Percentiles rank a stretch among this genome's conserved stretches.
These are phyloP conservation scores for Poeciliopsis retropinna DNA, from an alignment of 2,113 vertebrate species.

Conservation along the genomic window DNA sequence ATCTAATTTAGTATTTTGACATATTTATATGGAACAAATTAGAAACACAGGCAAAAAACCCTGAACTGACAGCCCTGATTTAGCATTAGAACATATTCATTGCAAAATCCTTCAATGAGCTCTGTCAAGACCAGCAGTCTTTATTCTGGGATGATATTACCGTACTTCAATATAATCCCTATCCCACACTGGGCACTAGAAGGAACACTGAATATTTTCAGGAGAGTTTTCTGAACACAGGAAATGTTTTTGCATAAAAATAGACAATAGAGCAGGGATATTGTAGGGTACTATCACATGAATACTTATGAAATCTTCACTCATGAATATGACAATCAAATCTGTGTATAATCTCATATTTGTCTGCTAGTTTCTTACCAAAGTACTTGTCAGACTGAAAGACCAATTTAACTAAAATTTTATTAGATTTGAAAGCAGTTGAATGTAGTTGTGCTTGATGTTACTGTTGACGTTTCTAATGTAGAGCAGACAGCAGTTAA, in stretches of 20 bases:
- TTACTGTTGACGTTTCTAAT: neutral
- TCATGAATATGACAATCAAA: neutral
- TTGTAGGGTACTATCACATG: neutral
- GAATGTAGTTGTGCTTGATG: neutral
- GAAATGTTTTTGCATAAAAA: neutral
- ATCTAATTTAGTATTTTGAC: neutral
- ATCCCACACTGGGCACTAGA: neutral
- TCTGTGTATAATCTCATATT: neutral
- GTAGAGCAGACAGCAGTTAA: neutral
- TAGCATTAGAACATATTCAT: neutral
- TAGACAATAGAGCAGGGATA: neutral
- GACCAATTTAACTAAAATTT: neutral
- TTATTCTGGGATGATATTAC: too few relatives aligned
- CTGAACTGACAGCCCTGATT: neutral
- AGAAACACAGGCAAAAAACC: neutral
- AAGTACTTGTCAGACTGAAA: neutral
- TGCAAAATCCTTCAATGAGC: neutral
- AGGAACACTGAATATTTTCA: neutral
- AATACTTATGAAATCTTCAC: neutral
- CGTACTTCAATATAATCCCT: neutral
- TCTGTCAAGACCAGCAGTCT: too few relatives aligned
- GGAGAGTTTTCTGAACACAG: neutral
- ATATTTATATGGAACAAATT: neutral
- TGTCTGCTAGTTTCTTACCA: neutral
- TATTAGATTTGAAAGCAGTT: neutral